A percentile compares a stretch with the other conserved stretches of the same genome.
Evolutionary conservation across 2,888 invertebrate genomes (phyloP).

Genomic region (Erannis defoliaria): DNA sequence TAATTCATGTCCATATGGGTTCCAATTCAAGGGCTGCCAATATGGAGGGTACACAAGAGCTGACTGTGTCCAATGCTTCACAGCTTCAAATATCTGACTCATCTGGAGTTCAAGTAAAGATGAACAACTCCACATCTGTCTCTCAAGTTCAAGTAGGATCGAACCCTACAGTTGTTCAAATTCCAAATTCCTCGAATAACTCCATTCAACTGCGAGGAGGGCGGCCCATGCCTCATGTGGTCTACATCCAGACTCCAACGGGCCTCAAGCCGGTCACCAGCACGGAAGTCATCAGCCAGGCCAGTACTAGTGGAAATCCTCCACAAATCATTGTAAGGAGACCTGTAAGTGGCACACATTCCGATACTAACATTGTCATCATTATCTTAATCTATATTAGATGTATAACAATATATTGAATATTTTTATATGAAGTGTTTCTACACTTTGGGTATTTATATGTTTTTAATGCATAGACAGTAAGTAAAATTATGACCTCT

Average conservation of each 20-base stretch:
- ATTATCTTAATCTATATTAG: background rate
- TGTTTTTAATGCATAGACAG: too few species aligned
- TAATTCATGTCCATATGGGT: slow-evolving; percentile 82
- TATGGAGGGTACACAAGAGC: slow-evolving; percentile 71
- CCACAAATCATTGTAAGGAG: slow-evolving; percentile 83
- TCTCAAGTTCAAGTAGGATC: slow-evolving; percentile 77
- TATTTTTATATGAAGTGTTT: too few species aligned
- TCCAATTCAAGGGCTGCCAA: slow-evolving; percentile 67
- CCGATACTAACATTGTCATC: slow-evolving; percentile 24
- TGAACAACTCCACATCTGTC: slow-evolving; percentile 65
- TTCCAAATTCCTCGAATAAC: slow-evolving; percentile 73
- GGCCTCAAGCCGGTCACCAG: slow-evolving; percentile 81
- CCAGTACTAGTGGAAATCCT: slow-evolving; percentile 81
- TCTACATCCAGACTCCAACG: slow-evolving; percentile 87
- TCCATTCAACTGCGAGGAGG: slow-evolving; percentile 75
- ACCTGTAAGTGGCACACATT: slow-evolving; percentile 75
- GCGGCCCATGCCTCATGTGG: slow-evolving; percentile 84
- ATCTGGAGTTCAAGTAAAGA: slow-evolving; percentile 71
- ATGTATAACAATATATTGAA: too few species aligned
- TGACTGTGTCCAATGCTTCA: slow-evolving; percentile 69
- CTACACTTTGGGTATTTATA: too few species aligned
- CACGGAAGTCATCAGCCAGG: slow-evolving; percentile 80
- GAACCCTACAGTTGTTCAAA: slow-evolving; percentile 72
- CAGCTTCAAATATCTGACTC: slow-evolving; percentile 72
- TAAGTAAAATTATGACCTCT: too few species aligned